Conservation (phyloP, 2,113 vertebrate species). For the Tachuris rubrigastra region DNA sequence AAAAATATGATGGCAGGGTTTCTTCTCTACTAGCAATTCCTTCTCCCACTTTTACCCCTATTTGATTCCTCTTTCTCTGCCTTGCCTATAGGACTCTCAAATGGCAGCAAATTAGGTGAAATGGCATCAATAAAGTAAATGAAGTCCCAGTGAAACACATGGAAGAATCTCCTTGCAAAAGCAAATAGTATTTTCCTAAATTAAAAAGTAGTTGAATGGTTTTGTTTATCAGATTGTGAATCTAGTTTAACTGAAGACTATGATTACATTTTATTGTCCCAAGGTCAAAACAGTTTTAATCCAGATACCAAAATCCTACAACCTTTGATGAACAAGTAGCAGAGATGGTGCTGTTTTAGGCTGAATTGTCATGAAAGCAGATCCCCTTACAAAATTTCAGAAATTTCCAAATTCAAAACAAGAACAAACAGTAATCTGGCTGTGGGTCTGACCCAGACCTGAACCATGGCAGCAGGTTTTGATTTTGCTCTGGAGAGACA, state of each 20-base stretch:
- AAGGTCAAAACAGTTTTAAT: background rate
- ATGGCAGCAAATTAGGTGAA: conserved; percentile 55
- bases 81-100: conserved; percentile 42
- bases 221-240: background rate
- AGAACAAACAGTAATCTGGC: background rate
- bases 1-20: background rate
- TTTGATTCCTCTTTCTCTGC: conserved; percentile 16
- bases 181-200: background rate
- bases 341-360: background rate
- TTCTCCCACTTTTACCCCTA: conserved; percentile 1
- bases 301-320: background rate
- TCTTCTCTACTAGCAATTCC: background rate
- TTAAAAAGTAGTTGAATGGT: background rate
- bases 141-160: conserved; percentile 33
- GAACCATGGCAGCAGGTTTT: conserved; percentile 54
- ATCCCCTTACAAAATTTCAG: background rate
- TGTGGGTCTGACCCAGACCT: conserved; percentile 51
- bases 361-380: background rate
- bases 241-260: background rate
- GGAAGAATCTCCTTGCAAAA: background rate
- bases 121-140: conserved; percentile 57
- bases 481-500: conserved; percentile 58
- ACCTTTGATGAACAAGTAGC: background rate
- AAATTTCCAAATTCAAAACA: background rate
- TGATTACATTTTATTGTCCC: background rate